Evolutionary conservation across 2,797 vertebrate genomes (phyloP).

Genomic region (Phrynocephalus forsythii): DNA sequence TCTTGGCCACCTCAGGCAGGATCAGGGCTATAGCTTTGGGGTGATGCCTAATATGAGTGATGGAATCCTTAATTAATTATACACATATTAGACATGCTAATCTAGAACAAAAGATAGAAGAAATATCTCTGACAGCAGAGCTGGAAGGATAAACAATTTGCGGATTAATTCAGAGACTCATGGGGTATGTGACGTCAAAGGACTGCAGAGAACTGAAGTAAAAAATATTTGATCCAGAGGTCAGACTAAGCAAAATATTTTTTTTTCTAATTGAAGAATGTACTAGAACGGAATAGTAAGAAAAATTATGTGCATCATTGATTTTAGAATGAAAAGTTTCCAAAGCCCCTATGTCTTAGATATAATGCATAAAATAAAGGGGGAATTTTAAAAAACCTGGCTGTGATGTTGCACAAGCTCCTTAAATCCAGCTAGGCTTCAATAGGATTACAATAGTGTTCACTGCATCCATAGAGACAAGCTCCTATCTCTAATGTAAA

Average conservation of each 20-base stretch:
- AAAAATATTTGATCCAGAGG: not conserved
- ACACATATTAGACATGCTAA: slow-evolving; percentile 27
- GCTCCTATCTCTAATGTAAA: not conserved
- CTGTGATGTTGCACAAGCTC: not conserved
- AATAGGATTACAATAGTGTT: not conserved
- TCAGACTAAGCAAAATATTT: slow-evolving; percentile 38
- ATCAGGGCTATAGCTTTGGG: slow-evolving; percentile 8
- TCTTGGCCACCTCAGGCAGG: not conserved
- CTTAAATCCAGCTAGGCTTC: not conserved
- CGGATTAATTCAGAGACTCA: slow-evolving; percentile 9
- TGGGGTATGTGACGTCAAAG: not conserved
- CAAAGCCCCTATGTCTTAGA: not conserved
- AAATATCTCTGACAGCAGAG: slow-evolving; percentile 28
- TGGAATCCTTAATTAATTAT: slow-evolving; percentile 10
- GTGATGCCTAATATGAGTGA: slow-evolving; percentile 20
- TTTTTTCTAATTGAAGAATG: slow-evolving; percentile 37
- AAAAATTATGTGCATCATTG: slow-evolving; percentile 30
- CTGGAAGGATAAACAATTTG: slow-evolving; percentile 25
- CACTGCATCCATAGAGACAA: not conserved
- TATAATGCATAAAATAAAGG: not conserved
- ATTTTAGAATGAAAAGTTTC: slow-evolving; percentile 42
- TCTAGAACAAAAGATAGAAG: slow-evolving; percentile 14
- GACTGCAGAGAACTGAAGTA: not conserved
- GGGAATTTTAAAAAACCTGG: not conserved
- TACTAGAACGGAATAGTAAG: slow-evolving; percentile 33